Evolutionary conservation across 2,113 vertebrate species (phyloP), one percentile per base, ranked within the genome.

Genomic region (Spermophilus dauricus): DNA sequence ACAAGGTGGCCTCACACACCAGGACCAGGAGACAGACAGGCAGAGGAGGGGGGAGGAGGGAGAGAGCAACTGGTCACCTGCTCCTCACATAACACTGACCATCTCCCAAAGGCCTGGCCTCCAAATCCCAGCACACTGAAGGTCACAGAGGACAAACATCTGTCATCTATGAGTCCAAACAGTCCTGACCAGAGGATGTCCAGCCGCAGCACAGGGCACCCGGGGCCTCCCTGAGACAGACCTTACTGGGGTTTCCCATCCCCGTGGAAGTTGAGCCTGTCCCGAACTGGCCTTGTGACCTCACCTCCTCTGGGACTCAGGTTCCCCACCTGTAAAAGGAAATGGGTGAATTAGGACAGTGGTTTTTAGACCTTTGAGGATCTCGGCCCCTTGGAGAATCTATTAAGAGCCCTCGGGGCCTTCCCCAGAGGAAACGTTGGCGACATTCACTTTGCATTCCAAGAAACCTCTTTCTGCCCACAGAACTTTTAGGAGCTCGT

Each of bases 151-250:
- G 18, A 30, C 42, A 67, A 45, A 28, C 14, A 14, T 30, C 24
- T 2, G 13, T 26, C 45, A 45, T 8, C 58, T 6, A 20, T n/a
- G 67, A 48, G 32, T 39, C 39, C 61, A 8, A 7, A 16, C 20
- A 17, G 53, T 20, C 34, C 11, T 39, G 30, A 45, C 24, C 73
- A 3, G 5, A 17, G 53, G 83, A 24, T 91, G 86, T 58, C 61
- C 13, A 7, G 24, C 20, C 56, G 8, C 8, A 1, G 5, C 9
- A 0, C 4, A 28, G 58, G 58, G 42, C 22, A 22, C 24, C 17
- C 8, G 17, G 34, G 26, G 73, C 42, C 24, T 34, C 86, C 28
- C 9, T 18, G 30, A 48, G 39, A 37, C 13, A 7, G 11, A 8
- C 32, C 37, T 77, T 2, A 37, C 2, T n/a, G 18, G 48, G 75